Percentiles rank a stretch among this genome's conserved stretches.
Evolutionary conservation across 2,113 vertebrate species (phyloP).

Genomic region (Chamaea fasciata): DNA sequence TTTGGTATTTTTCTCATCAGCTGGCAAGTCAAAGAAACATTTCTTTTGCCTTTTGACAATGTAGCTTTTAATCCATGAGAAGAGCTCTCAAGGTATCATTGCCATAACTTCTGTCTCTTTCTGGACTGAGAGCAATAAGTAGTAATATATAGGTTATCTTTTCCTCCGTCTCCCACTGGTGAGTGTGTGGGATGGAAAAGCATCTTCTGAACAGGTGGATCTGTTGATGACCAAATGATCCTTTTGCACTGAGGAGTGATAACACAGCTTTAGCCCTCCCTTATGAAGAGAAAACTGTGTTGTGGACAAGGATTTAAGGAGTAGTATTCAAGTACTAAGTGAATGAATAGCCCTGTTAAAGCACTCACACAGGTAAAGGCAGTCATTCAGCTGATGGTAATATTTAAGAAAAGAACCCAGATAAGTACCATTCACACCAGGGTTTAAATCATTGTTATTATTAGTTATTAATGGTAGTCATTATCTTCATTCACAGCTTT

Average conservation of each 20-base stretch:
- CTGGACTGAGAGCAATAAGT: background rate
- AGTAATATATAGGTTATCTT: background rate
- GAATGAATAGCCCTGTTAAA: background rate
- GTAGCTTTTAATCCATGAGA: background rate
- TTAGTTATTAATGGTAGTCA: background rate
- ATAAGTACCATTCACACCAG: background rate
- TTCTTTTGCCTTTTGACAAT: background rate
- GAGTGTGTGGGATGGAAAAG: background rate
- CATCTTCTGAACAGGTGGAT: background rate
- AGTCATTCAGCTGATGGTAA: background rate
- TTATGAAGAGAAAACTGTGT: background rate
- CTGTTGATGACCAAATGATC: background rate
- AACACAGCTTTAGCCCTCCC: background rate
- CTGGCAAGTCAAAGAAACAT: background rate
- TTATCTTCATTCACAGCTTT: background rate
- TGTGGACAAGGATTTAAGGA: background rate
- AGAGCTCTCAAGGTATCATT: background rate
- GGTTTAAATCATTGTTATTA: background rate
- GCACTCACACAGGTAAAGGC: background rate
- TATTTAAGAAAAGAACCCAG: background rate
- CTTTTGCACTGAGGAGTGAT: background rate
- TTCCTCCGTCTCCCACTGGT: background rate
- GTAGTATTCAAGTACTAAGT: background rate
- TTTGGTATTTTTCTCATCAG: background rate
- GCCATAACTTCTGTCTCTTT: slow-evolving; percentile 9